Percentiles rank a stretch among this genome's conserved stretches.
Evolutionary conservation across 1,140 invertebrate species (phyloP).

Genomic region (Drosophila bocki): DNA sequence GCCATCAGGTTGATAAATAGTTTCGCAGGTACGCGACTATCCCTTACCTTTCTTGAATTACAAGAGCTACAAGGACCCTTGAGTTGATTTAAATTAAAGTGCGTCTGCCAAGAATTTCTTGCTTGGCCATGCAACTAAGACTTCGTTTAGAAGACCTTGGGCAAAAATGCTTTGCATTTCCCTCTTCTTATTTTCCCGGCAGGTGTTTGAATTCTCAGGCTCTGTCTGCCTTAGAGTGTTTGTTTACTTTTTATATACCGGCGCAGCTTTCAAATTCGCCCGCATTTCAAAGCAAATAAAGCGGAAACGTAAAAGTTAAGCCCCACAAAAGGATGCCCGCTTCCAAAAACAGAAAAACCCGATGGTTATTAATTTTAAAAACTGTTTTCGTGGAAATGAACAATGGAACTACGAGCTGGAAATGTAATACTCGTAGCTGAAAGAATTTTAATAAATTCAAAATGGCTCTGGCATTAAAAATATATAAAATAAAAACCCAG

Average conservation of each 20-base stretch:
- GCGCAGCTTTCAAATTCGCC: constrained; percentile 37
- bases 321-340: constrained; percentile 10
- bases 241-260: constrained; percentile 9
- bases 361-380: background rate
- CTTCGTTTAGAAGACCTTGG: constrained; percentile 1
- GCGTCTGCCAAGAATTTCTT: constrained; percentile 36
- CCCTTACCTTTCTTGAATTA: constrained; percentile 45
- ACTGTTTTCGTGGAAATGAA: too few species aligned
- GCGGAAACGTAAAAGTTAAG: constrained; percentile 50
- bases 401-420: background rate
- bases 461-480: background rate
- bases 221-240: background rate
- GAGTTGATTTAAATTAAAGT: constrained; percentile 72
- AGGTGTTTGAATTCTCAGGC: constrained; percentile 55
- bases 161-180: constrained; percentile 2
- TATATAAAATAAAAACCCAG: too few species aligned
- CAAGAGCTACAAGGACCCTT: constrained; percentile 41
- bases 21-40: constrained; percentile 21
- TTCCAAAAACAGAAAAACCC: background rate
- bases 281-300: constrained; percentile 36
- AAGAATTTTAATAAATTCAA: background rate
- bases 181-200: constrained; percentile 18
- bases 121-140: constrained; percentile 14
- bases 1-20: constrained; percentile 56
- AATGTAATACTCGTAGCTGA: background rate